These are phyloP conservation scores for Drosophila pruinosa DNA, from an alignment of 1,140 invertebrate species.

Conservation along the genomic window DNA sequence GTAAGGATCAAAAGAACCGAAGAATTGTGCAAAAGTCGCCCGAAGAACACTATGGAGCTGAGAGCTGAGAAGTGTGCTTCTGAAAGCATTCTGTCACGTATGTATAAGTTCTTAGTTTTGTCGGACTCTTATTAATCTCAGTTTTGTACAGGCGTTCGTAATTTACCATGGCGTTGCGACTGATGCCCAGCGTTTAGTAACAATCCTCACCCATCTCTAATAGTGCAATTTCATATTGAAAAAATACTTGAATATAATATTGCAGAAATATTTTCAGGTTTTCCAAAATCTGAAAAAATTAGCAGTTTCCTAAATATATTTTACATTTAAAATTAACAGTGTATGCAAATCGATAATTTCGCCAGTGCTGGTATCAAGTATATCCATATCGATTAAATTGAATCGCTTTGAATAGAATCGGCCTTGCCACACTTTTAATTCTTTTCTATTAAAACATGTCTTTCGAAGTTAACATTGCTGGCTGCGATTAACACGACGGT, in stretches of 20 bases:
- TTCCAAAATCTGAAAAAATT: not conserved
- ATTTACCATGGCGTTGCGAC: conserved; percentile 93
- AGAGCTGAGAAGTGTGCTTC: conserved; percentile 84
- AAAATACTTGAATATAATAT: no score
- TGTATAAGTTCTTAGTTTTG: conserved; percentile 95
- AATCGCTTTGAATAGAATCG: no score
- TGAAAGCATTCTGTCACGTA: conserved; percentile 91
- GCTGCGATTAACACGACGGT: not conserved
- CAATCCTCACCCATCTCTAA: conserved; percentile 53
- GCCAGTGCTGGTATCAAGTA: not conserved
- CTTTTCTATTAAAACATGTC: no score
- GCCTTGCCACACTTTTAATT: conserved; percentile 21
- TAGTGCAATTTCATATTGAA: no score
- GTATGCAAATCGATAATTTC: not conserved
- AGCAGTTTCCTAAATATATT: not conserved
- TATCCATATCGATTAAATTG: no score
- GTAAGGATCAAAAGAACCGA: conserved; percentile 82
- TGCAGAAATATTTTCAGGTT: no score
- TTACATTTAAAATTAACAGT: no score
- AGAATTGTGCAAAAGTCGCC: conserved; percentile 94
- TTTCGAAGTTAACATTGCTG: not conserved
- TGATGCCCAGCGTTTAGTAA: conserved; percentile 91
- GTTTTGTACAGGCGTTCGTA: conserved; percentile 94
- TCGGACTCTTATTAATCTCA: conserved; percentile 94
- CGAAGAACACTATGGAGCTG: conserved; percentile 90